Base-by-base conservation (phyloP, 2,888 invertebrate species). In the Chrysolina haemoptera region DNA sequence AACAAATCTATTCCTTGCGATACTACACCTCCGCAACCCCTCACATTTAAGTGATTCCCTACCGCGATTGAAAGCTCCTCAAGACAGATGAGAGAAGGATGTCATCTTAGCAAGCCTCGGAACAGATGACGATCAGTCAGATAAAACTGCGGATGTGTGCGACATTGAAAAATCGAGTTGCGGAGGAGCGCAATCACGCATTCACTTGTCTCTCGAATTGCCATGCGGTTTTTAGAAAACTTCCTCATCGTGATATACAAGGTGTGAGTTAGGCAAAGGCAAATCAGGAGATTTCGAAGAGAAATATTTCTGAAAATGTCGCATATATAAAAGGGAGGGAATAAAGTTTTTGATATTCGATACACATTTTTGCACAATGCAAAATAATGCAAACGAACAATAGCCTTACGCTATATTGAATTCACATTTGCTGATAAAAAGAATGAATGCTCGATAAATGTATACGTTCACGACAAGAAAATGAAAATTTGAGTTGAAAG, bases 31-130 rank as follows among this genome's bases (percentile, higher is more conserved):
- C 66, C 67, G 55, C 67, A 53, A 18, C 18, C 53, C 53, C 67
- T 53, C 35, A 35, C 35, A 35, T 35, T n/a, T 16, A 41, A 66
- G 12, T n/a, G 53, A 66, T 50, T 35, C 66, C 66, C 67, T 16
- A 55, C 41, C 67, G 67, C 67, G 67, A 67, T 67, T 55, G 53
- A 55, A 53, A 67, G 27, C 70, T 59, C 71, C 50, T 68, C 80
- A 80, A 81, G 81, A 81, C 80, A 76, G 78, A 81, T 81, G 80
- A 79, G 77, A 83, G 85, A 84, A 85, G 85, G 85, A 86, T 86
- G 86, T 86, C 86, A 83, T 81, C 78, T 79, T 81, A 67, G 83
- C 82, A 69, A 79, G 81, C 82, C 83, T 83, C 82, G 79, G 79
- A 81, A 81, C 78, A 85, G 82, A 75, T 76, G 82, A 81, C 83